phyloP scores from a whole-genome alignment of 2,888 invertebrate species.

The Cataglyphis cursor region DNA sequence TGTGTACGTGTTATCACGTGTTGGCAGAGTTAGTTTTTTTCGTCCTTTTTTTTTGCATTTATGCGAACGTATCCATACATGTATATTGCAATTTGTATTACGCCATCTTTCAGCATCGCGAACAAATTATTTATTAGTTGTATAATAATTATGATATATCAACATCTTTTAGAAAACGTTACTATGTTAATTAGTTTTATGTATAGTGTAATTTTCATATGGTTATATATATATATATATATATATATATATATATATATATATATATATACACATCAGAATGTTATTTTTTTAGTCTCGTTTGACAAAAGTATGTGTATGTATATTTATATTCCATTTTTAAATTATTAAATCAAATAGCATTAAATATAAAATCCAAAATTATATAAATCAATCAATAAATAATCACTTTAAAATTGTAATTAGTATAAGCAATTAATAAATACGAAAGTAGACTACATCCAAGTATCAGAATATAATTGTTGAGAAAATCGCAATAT shows the following conservation, averaged over 20 bases:
- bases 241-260: no score
- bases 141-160: background rate
- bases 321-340: background rate
- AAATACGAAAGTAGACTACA: background rate
- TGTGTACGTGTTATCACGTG: conserved; percentile 48
- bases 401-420: background rate
- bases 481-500: background rate
- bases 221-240: no score
- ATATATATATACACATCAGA: background rate
- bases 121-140: conserved; percentile 24
- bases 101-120: background rate
- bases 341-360: background rate
- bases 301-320: background rate
- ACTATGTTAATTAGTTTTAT: background rate
- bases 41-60: conserved; percentile 41
- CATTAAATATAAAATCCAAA: background rate
- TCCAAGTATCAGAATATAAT: background rate
- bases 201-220: no score
- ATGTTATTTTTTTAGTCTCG: background rate
- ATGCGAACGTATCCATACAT: conserved; percentile 16
- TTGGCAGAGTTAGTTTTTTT: conserved; percentile 24
- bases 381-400: background rate
- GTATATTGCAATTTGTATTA: conserved; percentile 7
- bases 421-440: background rate
- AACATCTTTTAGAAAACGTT: background rate